Evolutionary conservation across 2,888 invertebrate species (phyloP).

Genomic region (Hyposoter dolosus): DNA sequence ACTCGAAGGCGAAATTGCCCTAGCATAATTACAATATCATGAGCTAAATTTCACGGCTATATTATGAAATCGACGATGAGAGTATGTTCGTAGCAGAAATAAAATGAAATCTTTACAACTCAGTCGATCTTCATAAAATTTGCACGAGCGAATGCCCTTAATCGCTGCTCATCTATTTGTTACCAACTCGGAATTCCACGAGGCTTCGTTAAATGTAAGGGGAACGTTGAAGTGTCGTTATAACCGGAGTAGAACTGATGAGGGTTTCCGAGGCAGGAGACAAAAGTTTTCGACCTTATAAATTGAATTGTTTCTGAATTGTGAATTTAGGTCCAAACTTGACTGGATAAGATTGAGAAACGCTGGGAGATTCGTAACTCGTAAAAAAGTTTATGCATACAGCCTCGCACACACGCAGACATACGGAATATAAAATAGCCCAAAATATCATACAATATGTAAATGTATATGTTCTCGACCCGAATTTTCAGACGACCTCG

Average conservation of each 20-base stretch:
- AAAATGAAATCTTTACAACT: neutral
- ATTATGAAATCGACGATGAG: neutral
- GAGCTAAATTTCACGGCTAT: neutral
- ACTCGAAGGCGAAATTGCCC: neutral
- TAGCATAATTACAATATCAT: neutral
- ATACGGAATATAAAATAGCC: neutral
- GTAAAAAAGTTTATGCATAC: constrained; percentile 24
- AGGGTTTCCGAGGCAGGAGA: neutral
- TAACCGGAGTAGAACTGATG: neutral
- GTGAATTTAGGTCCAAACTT: constrained; percentile 1
- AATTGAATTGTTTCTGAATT: constrained; percentile 1
- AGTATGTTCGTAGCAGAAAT: neutral
- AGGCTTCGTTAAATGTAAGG: neutral
- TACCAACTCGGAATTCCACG: neutral
- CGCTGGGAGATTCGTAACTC: constrained; percentile 6
- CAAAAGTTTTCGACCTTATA: neutral
- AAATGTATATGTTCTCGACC: constrained; percentile 17
- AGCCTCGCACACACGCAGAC: neutral
- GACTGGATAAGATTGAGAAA: neutral
- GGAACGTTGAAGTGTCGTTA: neutral
- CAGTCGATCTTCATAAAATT: neutral
- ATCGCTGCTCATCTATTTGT: constrained; percentile 1
- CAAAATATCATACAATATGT: neutral
- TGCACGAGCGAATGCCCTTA: neutral
- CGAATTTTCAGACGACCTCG: constrained; percentile 43